A percentile compares a stretch with the other conserved stretches of the same genome.
phyloP scores from a whole-genome alignment of 2,888 invertebrate species.

The Drosophila lacicola region DNA sequence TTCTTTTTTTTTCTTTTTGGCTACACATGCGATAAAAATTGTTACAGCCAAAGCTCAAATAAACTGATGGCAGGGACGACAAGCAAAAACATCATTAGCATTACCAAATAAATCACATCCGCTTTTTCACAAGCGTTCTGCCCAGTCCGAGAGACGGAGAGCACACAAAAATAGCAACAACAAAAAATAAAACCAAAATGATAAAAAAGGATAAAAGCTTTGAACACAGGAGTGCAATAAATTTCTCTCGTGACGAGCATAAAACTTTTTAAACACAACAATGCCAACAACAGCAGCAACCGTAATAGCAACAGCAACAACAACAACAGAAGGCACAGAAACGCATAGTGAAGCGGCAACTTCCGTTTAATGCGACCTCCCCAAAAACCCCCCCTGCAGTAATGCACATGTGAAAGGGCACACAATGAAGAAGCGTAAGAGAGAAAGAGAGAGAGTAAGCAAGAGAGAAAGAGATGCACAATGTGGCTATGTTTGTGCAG shows the following conservation, averaged over 20 bases:
- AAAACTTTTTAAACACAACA: slow-evolving; percentile 81
- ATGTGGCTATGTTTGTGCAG: slow-evolving; percentile 51
- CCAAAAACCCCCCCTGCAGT: slow-evolving; percentile 40
- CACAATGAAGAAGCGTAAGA: slow-evolving; percentile 6
- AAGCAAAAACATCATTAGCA: slow-evolving; percentile 82
- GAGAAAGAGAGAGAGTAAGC: slow-evolving; percentile 1
- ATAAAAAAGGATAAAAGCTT: slow-evolving; percentile 81
- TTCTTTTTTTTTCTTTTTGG: slow-evolving; percentile 37
- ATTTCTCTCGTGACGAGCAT: slow-evolving; percentile 83
- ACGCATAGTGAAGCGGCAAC: slow-evolving; percentile 78
- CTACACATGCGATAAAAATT: slow-evolving; percentile 80
- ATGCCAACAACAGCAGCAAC: slow-evolving; percentile 58
- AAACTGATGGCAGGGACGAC: slow-evolving; percentile 69
- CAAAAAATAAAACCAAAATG: slow-evolving; percentile 51
- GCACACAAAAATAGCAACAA: slow-evolving; percentile 23
- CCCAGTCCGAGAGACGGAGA: slow-evolving; percentile 57
- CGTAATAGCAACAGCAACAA: slow-evolving; percentile 24
- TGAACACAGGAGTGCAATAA: slow-evolving; percentile 83
- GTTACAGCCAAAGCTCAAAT: slow-evolving; percentile 74
- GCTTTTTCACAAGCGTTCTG: slow-evolving; percentile 78
- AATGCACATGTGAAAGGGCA: slow-evolving; percentile 72
- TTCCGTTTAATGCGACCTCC: slow-evolving; percentile 75
- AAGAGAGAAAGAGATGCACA: slow-evolving; percentile 15
- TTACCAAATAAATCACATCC: slow-evolving; percentile 83
- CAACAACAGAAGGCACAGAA: slow-evolving; percentile 57